These are phyloP conservation scores for Cygnus atratus DNA, from an alignment of 2,113 vertebrate species.

Conservation along the genomic window DNA sequence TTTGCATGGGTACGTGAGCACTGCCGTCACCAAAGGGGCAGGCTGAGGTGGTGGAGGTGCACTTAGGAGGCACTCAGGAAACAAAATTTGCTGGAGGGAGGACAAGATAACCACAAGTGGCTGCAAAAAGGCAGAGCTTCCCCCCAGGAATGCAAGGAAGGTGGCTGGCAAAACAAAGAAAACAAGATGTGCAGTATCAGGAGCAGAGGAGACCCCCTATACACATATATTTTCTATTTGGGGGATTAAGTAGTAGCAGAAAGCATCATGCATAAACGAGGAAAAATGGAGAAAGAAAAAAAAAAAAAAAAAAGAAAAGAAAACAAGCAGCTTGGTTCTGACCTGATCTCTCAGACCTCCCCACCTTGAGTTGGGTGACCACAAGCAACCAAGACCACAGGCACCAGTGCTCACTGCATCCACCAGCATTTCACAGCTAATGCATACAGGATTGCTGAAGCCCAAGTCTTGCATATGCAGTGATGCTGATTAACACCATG, in stretches of 20 bases:
- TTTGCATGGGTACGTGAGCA: accelerated
- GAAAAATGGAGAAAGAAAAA: not conserved
- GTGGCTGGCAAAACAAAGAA: not conserved
- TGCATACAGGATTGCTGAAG: not conserved
- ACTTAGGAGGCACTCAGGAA: not conserved
- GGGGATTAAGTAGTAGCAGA: not conserved
- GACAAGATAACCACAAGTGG: not conserved
- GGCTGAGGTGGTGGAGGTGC: not conserved
- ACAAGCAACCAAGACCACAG: not conserved
- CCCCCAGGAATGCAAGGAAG: not conserved
- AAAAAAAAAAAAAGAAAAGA: not conserved
- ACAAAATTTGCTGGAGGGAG: not conserved
- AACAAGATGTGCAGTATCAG: accelerated
- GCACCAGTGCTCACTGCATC: not conserved
- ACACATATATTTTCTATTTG: not conserved
- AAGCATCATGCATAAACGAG: not conserved
- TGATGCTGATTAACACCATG: too few species aligned
- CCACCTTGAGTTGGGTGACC: not conserved
- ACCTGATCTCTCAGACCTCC: not conserved
- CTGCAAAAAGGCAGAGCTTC: not conserved
- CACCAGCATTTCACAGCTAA: not conserved
- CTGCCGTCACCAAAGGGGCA: not conserved
- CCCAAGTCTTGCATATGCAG: not conserved
- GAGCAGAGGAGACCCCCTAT: not conserved
- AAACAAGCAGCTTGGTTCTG: not conserved